Percentiles rank a stretch among this genome's conserved stretches.
phyloP scores from a whole-genome alignment of 2,888 invertebrate species.

The Terebella lapidaria region DNA sequence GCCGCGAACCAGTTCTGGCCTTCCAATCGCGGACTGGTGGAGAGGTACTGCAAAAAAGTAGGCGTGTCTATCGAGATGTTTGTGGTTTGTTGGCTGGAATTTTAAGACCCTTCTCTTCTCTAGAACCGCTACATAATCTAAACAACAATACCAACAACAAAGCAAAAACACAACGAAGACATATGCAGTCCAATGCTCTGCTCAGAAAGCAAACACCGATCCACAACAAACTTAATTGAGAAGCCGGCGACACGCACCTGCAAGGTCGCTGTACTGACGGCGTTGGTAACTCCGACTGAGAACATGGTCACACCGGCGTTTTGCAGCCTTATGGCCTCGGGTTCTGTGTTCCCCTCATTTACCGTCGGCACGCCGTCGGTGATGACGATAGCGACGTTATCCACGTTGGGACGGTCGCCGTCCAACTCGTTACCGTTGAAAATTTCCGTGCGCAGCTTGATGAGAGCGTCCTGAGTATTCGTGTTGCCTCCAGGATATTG shows the following conservation, averaged over 20 bases:
- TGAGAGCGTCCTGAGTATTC: conserved; percentile 4
- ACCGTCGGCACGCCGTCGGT: conserved; percentile 8
- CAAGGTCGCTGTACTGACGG: background rate
- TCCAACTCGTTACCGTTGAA: background rate
- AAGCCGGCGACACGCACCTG: no score
- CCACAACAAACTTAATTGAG: no score
- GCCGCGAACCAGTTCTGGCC: conserved; percentile 12
- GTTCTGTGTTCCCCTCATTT: background rate
- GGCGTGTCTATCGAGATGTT: no score
- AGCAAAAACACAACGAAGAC: no score
- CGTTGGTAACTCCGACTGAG: background rate
- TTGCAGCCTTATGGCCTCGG: background rate
- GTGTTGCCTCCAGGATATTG: conserved; percentile 5
- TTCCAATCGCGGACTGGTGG: background rate
- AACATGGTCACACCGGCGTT: background rate
- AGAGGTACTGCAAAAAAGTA: background rate
- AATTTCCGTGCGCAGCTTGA: background rate
- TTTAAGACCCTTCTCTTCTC: no score
- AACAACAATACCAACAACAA: no score
- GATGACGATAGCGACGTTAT: conserved; percentile 7
- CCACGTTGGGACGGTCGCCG: conserved; percentile 3
- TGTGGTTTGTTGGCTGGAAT: no score
- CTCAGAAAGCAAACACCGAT: no score
- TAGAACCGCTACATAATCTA: no score
- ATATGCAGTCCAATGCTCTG: no score